A percentile compares a stretch with the other conserved stretches of the same genome.
These are phyloP conservation scores for Pyralis farinalis DNA, from an alignment of 2,888 invertebrate genomes.

Conservation along the genomic window DNA sequence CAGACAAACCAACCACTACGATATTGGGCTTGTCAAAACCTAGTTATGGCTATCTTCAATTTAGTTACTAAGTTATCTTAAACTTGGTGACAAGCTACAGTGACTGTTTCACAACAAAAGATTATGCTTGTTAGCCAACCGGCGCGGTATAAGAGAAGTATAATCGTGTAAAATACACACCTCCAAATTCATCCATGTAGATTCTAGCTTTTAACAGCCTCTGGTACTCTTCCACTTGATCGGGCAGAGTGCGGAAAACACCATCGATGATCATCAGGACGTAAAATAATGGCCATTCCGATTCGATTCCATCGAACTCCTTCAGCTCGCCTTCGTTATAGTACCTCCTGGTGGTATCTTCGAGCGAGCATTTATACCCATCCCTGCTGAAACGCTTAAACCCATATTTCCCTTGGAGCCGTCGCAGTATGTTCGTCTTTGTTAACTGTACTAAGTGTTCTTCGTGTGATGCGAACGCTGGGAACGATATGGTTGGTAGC, in stretches of 20 bases:
- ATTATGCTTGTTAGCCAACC: too few species aligned
- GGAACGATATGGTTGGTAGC: constrained; percentile 96
- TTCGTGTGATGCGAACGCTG: constrained; percentile 99
- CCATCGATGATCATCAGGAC: constrained; percentile 98
- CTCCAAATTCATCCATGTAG: constrained; percentile 90
- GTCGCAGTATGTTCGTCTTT: constrained; percentile 90
- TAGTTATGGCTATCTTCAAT: too few species aligned
- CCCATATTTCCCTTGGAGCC: constrained; percentile 93
- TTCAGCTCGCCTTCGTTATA: constrained; percentile 96
- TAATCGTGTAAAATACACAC: constrained; percentile 72
- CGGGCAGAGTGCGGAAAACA: constrained; percentile 91
- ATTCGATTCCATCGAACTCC: constrained; percentile 97
- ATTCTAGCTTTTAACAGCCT: constrained; percentile 90
- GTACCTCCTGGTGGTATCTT: constrained; percentile 89
- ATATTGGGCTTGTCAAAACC: too few species aligned
- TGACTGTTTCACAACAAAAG: too few species aligned
- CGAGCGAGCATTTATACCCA: constrained; percentile 94
- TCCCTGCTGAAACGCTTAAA: constrained; percentile 97
- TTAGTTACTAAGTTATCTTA: too few species aligned
- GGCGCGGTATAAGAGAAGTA: too few species aligned
- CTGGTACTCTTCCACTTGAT: constrained; percentile 96
- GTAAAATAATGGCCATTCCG: constrained; percentile 98
- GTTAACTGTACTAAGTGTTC: constrained; percentile 92
- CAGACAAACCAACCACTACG: too few species aligned
- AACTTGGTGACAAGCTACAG: too few species aligned